A percentile compares a stretch with the other conserved stretches of the same genome.
phyloP scores from a whole-genome alignment of 2,888 invertebrate species.

The Rotaria magnacalcarata region DNA sequence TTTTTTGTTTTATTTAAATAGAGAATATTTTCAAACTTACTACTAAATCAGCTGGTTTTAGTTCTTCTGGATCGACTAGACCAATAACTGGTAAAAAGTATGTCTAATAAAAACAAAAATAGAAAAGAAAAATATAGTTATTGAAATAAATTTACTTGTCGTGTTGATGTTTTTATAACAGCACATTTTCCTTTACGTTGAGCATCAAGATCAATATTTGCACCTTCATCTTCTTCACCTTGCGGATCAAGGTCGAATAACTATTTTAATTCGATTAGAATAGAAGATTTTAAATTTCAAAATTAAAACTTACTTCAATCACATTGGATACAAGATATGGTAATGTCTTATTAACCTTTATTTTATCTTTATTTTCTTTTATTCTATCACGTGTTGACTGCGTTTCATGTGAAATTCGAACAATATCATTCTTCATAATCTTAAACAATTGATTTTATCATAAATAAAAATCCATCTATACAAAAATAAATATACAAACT shows the following conservation, averaged over 20 bases:
- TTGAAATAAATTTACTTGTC: conserved; percentile 60
- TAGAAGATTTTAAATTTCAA: neutral
- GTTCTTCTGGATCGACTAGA: conserved; percentile 91
- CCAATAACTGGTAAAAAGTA: conserved; percentile 98
- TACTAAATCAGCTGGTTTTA: conserved; percentile 84
- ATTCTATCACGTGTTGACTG: conserved; percentile 96
- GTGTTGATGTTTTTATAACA: conserved; percentile 96
- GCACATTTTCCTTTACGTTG: conserved; percentile 98
- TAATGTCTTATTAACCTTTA: conserved; percentile 96
- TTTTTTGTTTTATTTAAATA: conserved; percentile 39
- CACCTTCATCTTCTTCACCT: conserved; percentile 87
- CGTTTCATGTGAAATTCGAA: conserved; percentile 91
- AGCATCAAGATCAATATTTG: conserved; percentile 94
- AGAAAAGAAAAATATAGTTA: too few species aligned
- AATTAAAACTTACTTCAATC: conserved; percentile 69
- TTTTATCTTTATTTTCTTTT: conserved; percentile 95
- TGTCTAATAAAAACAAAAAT: conserved; percentile 63
- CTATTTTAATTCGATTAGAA: conserved; percentile 51
- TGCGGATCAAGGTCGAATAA: conserved; percentile 92
- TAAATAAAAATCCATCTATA: too few species aligned
- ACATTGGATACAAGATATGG: conserved; percentile 98
- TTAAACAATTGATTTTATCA: neutral
- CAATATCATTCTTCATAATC: conserved; percentile 96
- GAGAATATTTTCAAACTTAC: conserved; percentile 49
- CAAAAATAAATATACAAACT: neutral